phyloP scores from a whole-genome alignment of 2,113 vertebrate genomes.

The Equus quagga region DNA sequence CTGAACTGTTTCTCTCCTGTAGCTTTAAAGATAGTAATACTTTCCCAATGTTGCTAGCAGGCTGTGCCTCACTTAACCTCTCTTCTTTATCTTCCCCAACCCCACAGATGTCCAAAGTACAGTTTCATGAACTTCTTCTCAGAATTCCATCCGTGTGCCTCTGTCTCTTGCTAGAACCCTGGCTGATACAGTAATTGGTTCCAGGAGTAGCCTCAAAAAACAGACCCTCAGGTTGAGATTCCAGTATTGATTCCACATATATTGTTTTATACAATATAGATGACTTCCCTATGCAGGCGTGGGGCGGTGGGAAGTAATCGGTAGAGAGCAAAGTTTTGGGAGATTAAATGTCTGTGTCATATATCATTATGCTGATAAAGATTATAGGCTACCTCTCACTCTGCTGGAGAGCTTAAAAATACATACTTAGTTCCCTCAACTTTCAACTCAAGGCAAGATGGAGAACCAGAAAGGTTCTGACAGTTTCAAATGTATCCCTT shows the following conservation, averaged over 20 bases:
- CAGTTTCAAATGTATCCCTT: not conserved
- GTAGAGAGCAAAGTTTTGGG: not conserved
- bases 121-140: constrained; percentile 8
- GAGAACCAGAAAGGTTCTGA: not conserved
- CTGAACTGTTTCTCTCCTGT: not conserved
- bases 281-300: not conserved
- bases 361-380: not conserved
- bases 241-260: not conserved
- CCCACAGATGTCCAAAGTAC: not conserved
- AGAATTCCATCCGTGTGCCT: not conserved
- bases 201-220: not conserved
- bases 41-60: not conserved
- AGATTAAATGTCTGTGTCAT: not conserved
- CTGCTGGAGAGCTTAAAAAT: not conserved
- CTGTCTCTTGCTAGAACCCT: not conserved
- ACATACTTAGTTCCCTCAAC: not conserved
- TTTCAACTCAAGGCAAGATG: not conserved
- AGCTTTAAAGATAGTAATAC: not conserved
- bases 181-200: not conserved
- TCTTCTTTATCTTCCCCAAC: not conserved
- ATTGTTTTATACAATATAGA: not conserved
- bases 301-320: not conserved
- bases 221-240: not conserved
- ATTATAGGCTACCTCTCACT: not conserved
- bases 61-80: not conserved